Evolutionary conservation across 1,140 invertebrate species (phyloP).

Genomic region (Papilio glaucus): DNA sequence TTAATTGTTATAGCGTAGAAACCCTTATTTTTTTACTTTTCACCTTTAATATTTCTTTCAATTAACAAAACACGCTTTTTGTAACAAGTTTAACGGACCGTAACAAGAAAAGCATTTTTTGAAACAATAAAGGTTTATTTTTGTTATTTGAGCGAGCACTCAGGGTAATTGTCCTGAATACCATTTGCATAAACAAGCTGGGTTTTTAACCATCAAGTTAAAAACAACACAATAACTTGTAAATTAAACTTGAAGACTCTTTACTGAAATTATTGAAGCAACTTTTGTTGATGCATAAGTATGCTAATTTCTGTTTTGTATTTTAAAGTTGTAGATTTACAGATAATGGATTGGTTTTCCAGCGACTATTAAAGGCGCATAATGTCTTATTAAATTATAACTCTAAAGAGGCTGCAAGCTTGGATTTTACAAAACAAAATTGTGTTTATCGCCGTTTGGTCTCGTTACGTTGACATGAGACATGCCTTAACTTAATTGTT

Average conservation of each 20-base stretch:
- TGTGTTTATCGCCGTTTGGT: no score
- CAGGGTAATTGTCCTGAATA: constrained; percentile 31
- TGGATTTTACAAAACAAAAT: no score
- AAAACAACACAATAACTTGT: constrained; percentile 22
- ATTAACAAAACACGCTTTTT: constrained; percentile 22
- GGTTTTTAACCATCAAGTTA: constrained; percentile 5
- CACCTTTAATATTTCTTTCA: constrained; percentile 25
- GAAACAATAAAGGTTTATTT: constrained; percentile 30
- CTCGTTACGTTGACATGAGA: no score
- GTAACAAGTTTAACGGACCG: constrained; percentile 2
- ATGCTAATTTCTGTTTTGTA: neutral
- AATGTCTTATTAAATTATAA: no score
- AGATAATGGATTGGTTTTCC: neutral
- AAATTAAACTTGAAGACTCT: constrained; percentile 20
- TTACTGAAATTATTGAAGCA: neutral
- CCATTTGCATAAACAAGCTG: constrained; percentile 20
- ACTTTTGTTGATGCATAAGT: neutral
- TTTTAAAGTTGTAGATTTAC: neutral
- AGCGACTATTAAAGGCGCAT: no score
- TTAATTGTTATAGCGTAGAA: neutral
- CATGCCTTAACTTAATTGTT: no score
- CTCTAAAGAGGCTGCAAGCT: no score
- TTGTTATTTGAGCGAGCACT: constrained; percentile 23
- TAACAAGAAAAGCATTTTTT: constrained; percentile 25
- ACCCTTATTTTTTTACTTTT: constrained; percentile 6